A percentile compares a stretch with the other conserved stretches of the same genome.
These are phyloP conservation scores for Pocota personata DNA, from an alignment of 2,888 invertebrate species.

Conservation along the genomic window DNA sequence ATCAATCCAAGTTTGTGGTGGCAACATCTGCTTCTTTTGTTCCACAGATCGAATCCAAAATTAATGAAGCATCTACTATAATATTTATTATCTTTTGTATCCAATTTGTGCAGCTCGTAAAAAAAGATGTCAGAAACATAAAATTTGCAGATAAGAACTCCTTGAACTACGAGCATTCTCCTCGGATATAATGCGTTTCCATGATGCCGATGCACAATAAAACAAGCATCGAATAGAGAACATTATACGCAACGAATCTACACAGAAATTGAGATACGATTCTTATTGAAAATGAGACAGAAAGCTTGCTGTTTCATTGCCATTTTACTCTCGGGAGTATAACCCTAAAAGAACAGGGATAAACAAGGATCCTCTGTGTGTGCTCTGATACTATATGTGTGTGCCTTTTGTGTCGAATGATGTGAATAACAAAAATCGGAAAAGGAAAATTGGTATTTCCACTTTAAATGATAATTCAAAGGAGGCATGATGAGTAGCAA, in stretches of 20 bases:
- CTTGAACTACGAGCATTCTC: background rate
- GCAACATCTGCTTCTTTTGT: background rate
- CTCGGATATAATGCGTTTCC: background rate
- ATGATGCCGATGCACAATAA: background rate
- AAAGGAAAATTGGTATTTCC: conserved; percentile 67
- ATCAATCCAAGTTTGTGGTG: too few relatives aligned
- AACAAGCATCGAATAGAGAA: background rate
- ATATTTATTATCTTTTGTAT: background rate
- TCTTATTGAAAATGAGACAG: conserved; percentile 24
- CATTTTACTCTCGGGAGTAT: conserved; percentile 24
- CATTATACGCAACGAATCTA: background rate
- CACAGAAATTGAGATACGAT: background rate
- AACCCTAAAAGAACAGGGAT: background rate
- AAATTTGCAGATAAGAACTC: background rate
- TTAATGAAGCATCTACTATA: background rate
- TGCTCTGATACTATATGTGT: background rate
- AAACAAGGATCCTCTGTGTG: background rate
- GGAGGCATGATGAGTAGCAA: background rate
- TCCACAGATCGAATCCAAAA: background rate
- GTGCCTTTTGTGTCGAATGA: background rate
- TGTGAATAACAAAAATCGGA: conserved; percentile 8
- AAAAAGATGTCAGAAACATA: background rate
- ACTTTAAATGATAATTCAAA: conserved; percentile 69
- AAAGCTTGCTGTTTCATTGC: conserved; percentile 29
- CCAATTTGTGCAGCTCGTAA: background rate